Evolutionary conservation across 2,113 vertebrate genomes (phyloP).

Genomic region (Xiphophorus hellerii): DNA sequence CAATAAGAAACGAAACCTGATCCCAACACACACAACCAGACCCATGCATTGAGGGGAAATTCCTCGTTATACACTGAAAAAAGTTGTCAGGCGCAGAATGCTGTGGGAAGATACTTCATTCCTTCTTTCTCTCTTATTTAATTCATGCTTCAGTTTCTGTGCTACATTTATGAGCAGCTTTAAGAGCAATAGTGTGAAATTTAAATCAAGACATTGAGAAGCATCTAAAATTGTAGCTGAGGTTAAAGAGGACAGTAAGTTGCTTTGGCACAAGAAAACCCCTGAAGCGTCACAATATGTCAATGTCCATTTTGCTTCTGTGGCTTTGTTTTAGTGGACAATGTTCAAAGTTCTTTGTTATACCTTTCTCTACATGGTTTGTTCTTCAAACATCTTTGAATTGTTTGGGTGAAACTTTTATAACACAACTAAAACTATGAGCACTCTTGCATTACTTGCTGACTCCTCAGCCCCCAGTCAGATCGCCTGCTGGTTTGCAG

Average conservation of each 20-base stretch:
- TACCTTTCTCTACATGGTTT: too few species aligned
- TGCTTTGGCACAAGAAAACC: neutral
- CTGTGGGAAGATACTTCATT: neutral
- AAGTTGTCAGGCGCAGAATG: neutral
- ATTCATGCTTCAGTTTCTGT: neutral
- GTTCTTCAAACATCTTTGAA: too few species aligned
- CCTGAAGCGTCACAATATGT: neutral
- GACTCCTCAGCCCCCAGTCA: neutral
- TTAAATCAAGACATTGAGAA: neutral
- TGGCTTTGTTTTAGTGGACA: too few species aligned
- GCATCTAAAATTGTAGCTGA: neutral
- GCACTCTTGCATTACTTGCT: neutral
- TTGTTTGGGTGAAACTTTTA: too few species aligned
- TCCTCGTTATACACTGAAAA: neutral
- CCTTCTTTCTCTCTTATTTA: neutral
- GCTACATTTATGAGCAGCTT: neutral
- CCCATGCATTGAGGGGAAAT: neutral
- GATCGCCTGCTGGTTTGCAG: neutral
- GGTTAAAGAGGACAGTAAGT: neutral
- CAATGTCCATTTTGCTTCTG: too few species aligned
- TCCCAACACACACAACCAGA: conserved; percentile 30
- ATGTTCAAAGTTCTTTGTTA: too few species aligned
- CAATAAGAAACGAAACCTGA: conserved; percentile 75
- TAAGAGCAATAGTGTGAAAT: conserved; percentile 14
- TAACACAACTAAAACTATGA: neutral